Base-by-base conservation (phyloP, 2,888 invertebrate species). In the Hemicrepidius hirtus region DNA sequence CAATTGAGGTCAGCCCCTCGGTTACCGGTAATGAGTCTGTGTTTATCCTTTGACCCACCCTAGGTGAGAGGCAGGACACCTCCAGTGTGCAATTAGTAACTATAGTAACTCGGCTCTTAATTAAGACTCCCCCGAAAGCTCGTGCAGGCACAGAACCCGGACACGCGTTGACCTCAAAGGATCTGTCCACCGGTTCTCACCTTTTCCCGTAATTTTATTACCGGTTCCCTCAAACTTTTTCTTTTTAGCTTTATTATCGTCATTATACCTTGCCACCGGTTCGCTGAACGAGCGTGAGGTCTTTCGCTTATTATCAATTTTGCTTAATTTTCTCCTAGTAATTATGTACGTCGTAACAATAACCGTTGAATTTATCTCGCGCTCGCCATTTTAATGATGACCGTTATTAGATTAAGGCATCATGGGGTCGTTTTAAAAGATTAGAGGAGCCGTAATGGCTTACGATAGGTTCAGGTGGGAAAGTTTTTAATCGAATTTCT, bases 291-390 rank as follows among this genome's bases (percentile, higher is more conserved):
- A 66, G 71, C 76, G 71, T 70, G 67, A 66, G 73, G 72, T 62
- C 66, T 73, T 72, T 70, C 74, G 67, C 74, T 78, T 78, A 78
- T 78, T 79, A 78, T 79, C 79, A 78, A 77, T 79, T 78, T 79
- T 73, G 69, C 76, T 77, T 78, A 78, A 78, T 79, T 78, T 77
- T 75, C 77, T 71, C 72, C 67, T 73, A 71, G 82, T 81, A 83
- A 82, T 84, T 83, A 82, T 73, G 76, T 68, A 65, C 74, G 74
- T 73, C 73, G 77, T 78, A 76, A 75, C 75, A 80, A 81, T 82
- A 83, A 82, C 82, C 79, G 78, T 78, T 79, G 80, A 83, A 84
- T 80, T 83, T 82, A 82, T 82, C 81, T 80, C 73, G 77, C 79
- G 77, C 76, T 78, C 79, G 80, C 75, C 76, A 72, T 76, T 78